Percentiles rank a stretch among this genome's conserved stretches.
phyloP scores from a whole-genome alignment of 2,113 vertebrate species.

The Mobula birostris region DNA sequence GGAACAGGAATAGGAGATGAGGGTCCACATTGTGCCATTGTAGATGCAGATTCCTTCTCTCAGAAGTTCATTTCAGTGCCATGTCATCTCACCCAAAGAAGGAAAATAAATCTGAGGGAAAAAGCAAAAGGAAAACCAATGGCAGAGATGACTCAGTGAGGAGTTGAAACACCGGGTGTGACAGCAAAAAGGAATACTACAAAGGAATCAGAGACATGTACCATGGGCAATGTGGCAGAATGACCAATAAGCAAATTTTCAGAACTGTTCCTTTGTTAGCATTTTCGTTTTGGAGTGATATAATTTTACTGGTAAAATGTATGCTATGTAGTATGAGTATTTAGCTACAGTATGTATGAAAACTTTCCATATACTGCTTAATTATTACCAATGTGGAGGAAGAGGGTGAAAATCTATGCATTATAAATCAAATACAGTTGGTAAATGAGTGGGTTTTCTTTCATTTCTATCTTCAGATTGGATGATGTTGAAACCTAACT shows the following conservation, averaged over 20 bases:
- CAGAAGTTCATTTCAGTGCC: background rate
- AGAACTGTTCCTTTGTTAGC: background rate
- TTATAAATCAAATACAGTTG: background rate
- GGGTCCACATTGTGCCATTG: background rate
- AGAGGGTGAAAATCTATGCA: background rate
- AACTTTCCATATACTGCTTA: background rate
- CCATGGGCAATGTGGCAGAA: background rate
- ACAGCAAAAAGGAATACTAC: background rate
- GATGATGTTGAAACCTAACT: background rate
- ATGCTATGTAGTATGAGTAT: background rate
- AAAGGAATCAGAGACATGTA: background rate
- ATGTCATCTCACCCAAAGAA: background rate
- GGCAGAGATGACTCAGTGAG: background rate
- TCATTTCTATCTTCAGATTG: background rate
- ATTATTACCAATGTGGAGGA: conserved; percentile 1
- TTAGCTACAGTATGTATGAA: background rate
- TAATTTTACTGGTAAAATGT: background rate
- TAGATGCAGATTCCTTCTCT: background rate
- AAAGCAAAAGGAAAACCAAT: background rate
- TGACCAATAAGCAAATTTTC: conserved; percentile 5
- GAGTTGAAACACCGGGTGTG: background rate
- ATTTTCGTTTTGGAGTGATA: background rate
- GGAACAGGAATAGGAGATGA: background rate
- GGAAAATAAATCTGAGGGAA: background rate
- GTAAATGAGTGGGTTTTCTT: background rate